phyloP scores from a whole-genome alignment of 64 coral and sea anemone species.

The Montipora cactus region DNA sequence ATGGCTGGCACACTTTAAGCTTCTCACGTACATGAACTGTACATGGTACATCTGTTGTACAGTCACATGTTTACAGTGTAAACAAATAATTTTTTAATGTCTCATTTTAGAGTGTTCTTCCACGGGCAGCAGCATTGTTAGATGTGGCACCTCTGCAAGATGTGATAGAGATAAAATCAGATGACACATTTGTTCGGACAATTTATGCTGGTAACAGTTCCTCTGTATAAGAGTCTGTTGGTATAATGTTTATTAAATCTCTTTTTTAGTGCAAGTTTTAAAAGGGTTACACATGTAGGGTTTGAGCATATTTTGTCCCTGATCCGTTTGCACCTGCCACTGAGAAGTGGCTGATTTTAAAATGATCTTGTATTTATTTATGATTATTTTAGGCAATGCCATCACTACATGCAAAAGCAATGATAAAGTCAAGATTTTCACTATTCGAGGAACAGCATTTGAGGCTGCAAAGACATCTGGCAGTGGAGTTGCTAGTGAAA shows the following conservation, averaged over 20 bases:
- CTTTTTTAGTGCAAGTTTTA: neutral
- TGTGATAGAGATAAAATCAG: conserved; percentile 92
- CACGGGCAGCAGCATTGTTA: conserved; percentile 91
- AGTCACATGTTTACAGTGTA: too few species aligned
- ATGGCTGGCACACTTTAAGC: too few species aligned
- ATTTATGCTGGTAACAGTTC: conserved; percentile 91
- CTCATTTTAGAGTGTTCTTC: conserved; percentile 77
- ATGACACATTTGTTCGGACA: conserved; percentile 97
- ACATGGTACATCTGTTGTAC: too few species aligned
- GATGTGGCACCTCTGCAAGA: conserved; percentile 98
- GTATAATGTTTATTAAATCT: neutral
- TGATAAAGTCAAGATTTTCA: conserved; percentile 90
- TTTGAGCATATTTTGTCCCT: too few species aligned
- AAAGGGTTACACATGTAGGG: too few species aligned
- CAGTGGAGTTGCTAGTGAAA: conserved; percentile 73
- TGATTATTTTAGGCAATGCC: conserved; percentile 82
- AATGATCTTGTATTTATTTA: too few species aligned
- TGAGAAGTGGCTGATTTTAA: too few species aligned
- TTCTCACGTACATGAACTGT: too few species aligned
- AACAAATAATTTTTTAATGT: neutral
- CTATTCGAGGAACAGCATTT: conserved; percentile 96
- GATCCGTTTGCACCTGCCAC: too few species aligned
- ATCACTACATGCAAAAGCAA: conserved; percentile 93
- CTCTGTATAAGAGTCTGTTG: neutral
- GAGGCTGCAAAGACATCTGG: conserved; percentile 85